phyloP scores from a whole-genome alignment of 2,888 invertebrate genomes.

The Himalopsyche kuldschensis region DNA sequence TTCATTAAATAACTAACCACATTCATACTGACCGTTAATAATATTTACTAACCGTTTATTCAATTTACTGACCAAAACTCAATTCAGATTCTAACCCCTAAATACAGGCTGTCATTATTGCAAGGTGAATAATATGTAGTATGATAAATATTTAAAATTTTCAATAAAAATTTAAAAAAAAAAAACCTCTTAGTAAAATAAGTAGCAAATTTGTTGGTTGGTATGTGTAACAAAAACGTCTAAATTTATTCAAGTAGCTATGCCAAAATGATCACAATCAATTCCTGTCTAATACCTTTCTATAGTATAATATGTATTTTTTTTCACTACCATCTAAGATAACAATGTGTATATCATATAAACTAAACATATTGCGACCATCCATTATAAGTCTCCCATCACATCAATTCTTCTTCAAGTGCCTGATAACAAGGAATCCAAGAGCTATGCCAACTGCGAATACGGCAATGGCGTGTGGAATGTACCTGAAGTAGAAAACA shows the following conservation, averaged over 20 bases:
- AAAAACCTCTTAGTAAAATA: too few species aligned
- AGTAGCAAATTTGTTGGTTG: background rate
- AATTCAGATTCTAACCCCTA: too few species aligned
- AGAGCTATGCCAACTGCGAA: constrained; percentile 20
- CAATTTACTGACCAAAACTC: too few species aligned
- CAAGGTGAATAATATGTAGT: too few species aligned
- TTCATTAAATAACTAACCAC: too few species aligned
- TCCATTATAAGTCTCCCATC: background rate
- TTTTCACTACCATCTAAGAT: background rate
- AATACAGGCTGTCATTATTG: too few species aligned
- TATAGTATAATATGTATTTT: background rate
- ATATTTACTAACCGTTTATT: too few species aligned
- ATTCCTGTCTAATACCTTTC: background rate
- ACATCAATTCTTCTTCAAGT: background rate
- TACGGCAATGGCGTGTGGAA: constrained; percentile 18
- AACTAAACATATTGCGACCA: background rate
- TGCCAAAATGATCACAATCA: background rate
- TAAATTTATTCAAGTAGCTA: background rate
- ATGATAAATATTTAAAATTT: too few species aligned
- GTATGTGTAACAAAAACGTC: background rate
- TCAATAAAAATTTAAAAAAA: too few species aligned
- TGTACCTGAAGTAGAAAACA: constrained; percentile 20
- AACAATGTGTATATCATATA: background rate
- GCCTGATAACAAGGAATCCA: background rate
- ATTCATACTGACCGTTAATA: too few species aligned